These are phyloP conservation scores for Calosoma granatense DNA, from an alignment of 1,140 invertebrate genomes.

Conservation along the genomic window DNA sequence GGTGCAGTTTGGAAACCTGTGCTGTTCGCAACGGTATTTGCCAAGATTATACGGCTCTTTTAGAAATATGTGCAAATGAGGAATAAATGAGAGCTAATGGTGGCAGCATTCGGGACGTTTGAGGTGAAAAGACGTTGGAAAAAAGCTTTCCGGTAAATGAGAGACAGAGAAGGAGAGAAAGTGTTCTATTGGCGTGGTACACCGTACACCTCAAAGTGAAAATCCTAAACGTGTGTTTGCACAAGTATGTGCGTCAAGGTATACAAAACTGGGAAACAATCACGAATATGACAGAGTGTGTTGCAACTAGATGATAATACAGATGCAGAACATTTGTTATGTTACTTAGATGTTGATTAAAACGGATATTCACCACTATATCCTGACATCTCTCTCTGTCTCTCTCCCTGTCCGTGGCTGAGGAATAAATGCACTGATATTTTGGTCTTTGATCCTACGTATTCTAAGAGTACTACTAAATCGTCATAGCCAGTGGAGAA, in stretches of 20 bases:
- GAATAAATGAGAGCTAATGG: slow-evolving; percentile 18
- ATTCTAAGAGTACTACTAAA: too few relatives aligned
- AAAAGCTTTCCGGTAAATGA: slow-evolving; percentile 13
- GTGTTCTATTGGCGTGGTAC: neutral
- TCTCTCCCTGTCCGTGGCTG: too few relatives aligned
- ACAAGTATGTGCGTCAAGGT: slow-evolving; percentile 4
- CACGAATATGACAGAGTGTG: too few relatives aligned
- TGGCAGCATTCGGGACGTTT: slow-evolving; percentile 10
- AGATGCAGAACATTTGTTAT: too few relatives aligned
- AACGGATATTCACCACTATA: too few relatives aligned
- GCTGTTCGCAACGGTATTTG: slow-evolving; percentile 8
- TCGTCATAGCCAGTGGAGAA: neutral
- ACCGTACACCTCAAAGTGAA: slow-evolving; percentile 3
- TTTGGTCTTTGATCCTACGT: too few relatives aligned
- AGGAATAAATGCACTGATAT: too few relatives aligned
- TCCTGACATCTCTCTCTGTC: too few relatives aligned
- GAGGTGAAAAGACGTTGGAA: slow-evolving; percentile 12
- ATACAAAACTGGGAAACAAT: neutral
- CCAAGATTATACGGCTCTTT: slow-evolving; percentile 14
- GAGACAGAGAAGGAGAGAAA: too few relatives aligned
- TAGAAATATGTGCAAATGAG: slow-evolving; percentile 16
- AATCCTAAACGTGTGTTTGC: slow-evolving; percentile 1
- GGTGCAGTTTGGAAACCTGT: slow-evolving; percentile 8
- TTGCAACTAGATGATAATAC: too few relatives aligned
- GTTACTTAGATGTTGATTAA: too few relatives aligned